Evolutionary conservation across 2,888 invertebrate species (phyloP).

Genomic region (Pantelozetes paolii): DNA sequence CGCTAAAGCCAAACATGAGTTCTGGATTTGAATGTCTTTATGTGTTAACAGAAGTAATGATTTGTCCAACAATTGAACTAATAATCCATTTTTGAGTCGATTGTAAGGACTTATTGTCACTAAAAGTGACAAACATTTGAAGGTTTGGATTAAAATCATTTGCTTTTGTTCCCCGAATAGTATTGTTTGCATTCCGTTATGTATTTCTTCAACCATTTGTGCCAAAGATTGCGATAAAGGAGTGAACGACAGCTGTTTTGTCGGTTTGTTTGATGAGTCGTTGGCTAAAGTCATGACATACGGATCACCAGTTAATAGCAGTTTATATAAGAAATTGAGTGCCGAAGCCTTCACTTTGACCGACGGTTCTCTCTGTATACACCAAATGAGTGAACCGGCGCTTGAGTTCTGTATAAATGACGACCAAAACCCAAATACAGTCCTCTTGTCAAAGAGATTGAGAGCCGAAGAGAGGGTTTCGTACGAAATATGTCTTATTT

Average conservation of each 20-base stretch:
- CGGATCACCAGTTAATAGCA: slow-evolving; percentile 23
- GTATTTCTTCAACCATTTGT: slow-evolving; percentile 38
- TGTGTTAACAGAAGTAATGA: slow-evolving; percentile 32
- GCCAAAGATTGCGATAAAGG: slow-evolving; percentile 39
- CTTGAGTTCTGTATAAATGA: slow-evolving; percentile 16
- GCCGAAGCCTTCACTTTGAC: slow-evolving; percentile 28
- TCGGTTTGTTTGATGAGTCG: neutral
- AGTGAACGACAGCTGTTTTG: slow-evolving; percentile 31
- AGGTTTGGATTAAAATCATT: slow-evolving; percentile 5
- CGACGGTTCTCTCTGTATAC: slow-evolving; percentile 25
- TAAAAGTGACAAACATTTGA: slow-evolving; percentile 27
- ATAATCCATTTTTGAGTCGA: slow-evolving; percentile 22
- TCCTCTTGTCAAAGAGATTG: slow-evolving; percentile 24
- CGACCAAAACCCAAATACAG: slow-evolving; percentile 41
- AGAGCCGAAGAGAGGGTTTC: slow-evolving; percentile 21
- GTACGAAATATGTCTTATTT: slow-evolving; percentile 37
- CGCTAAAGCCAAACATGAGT: slow-evolving; percentile 30
- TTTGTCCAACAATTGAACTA: slow-evolving; percentile 29
- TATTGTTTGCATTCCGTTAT: slow-evolving; percentile 19
- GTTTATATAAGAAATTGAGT: slow-evolving; percentile 37
- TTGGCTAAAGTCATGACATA: slow-evolving; percentile 34
- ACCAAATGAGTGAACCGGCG: neutral
- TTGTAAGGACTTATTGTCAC: slow-evolving; percentile 36
- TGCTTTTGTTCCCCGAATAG: slow-evolving; percentile 29
- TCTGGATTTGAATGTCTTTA: slow-evolving; percentile 40